A percentile compares a stretch with the other conserved stretches of the same genome.
phyloP scores from a whole-genome alignment of 2,797 vertebrate genomes.

The Craterocephalus amniculus region DNA sequence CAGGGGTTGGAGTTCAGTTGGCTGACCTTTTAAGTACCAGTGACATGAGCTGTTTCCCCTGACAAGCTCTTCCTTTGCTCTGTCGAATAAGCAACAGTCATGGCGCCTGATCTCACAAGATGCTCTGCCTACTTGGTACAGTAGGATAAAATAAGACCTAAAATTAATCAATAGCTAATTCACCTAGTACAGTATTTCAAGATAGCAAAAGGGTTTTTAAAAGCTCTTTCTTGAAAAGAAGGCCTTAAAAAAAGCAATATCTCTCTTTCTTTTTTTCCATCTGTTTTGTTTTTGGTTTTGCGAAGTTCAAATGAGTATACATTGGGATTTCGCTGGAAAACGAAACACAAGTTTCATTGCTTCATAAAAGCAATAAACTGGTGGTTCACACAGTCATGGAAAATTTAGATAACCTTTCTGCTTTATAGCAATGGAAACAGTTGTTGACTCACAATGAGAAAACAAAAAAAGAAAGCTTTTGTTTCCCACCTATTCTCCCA shows the following conservation, averaged over 20 bases:
- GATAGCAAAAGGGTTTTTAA: neutral
- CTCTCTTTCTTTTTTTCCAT: too few species aligned
- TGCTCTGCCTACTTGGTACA: conserved; percentile 52
- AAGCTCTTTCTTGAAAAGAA: conserved; percentile 27
- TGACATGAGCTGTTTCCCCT: conserved; percentile 79
- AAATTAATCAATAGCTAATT: conserved; percentile 3
- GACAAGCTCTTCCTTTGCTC: conserved; percentile 80
- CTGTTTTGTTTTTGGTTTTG: too few species aligned
- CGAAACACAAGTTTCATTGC: neutral
- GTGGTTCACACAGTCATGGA: conserved; percentile 35
- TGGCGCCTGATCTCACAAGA: conserved; percentile 57
- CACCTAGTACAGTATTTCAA: conserved; percentile 30
- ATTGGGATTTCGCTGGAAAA: conserved; percentile 22
- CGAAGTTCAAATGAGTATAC: conserved; percentile 62
- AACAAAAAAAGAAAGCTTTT: neutral
- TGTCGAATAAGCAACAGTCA: conserved; percentile 63
- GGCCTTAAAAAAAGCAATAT: too few species aligned
- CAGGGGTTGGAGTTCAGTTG: conserved; percentile 63
- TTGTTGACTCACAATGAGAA: neutral
- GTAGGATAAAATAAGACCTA: conserved; percentile 59
- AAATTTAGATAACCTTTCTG: conserved; percentile 39
- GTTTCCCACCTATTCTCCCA: neutral
- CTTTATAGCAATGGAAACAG: neutral
- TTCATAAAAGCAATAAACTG: conserved; percentile 38
- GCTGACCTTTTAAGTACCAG: conserved; percentile 78